Evolutionary conservation across 2,888 invertebrate species (phyloP), one percentile per base, ranked within the genome.

Genomic region (Drosophila paracracens): DNA sequence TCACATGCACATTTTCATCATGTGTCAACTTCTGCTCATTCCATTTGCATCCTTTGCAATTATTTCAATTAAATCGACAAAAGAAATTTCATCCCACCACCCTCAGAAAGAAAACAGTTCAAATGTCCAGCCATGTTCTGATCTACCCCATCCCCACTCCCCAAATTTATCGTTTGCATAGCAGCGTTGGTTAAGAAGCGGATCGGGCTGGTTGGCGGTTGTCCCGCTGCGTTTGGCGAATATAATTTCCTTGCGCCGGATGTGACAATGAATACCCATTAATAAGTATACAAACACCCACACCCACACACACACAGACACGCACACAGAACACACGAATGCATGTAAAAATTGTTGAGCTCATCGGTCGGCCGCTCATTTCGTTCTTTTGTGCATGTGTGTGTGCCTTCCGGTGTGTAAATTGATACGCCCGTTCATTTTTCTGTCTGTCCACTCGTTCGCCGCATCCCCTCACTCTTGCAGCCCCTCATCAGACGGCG

Each of bases 251-350:
- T 89, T 74, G 74, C 68, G 72, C 89, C 90, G 90, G 90, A 90
- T 84, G 91, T 82, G 81, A 88, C 91, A 91, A 90, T 90, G 91
- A 91, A 86, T 88, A 81, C 83, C 84, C 91, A 90, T 90, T 90
- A 90, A 90, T 88, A 89, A 88, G 88, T 85, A 74, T 69, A 74
- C 62, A 79, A 60, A 74, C 54, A 75, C 57, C 63, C 56, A 69
- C 54, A 57, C 11, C 36, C 52, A 64, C 27, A 70, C 38, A 40
- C 21, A 11, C 16, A 36, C n/a, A 51, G 5, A 18, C n/a, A 16
- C 18, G 16, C 7, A 29, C 11, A 27, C 51, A 29, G 16, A 27
- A 36, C n/a, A 60, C 18, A 43, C 36, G 46, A 43, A 50, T 76
- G 63, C 53, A 56, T 56, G n/a, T 71, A 67, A 40, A 50, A 54